Conservation (phyloP, 2,888 invertebrate species). For the Apamea sordens region DNA sequence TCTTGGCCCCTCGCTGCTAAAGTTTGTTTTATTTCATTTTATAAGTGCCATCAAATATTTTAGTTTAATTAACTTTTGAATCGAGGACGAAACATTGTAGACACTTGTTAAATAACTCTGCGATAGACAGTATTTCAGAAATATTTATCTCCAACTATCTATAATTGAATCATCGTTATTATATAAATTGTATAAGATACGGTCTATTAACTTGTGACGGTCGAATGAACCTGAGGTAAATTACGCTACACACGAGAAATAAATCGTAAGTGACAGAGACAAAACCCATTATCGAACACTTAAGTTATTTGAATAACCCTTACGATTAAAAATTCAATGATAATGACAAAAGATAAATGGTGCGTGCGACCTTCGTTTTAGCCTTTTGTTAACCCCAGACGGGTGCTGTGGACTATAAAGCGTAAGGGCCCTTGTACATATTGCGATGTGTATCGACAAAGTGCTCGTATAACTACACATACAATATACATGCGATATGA, state of each 20-base stretch:
- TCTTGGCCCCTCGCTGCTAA: conserved; percentile 42
- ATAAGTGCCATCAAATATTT: conserved; percentile 47
- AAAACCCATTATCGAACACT: conserved; percentile 38
- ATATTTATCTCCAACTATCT: conserved; percentile 42
- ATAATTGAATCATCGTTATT: conserved; percentile 52
- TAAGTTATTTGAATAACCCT: conserved; percentile 56
- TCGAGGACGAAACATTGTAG: conserved; percentile 5
- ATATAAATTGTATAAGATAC: conserved; percentile 42
- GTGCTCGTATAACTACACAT: conserved; percentile 32
- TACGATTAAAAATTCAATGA: conserved; percentile 53
- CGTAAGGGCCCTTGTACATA: conserved; percentile 49
- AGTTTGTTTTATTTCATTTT: conserved; percentile 43
- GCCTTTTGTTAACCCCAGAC: conserved; percentile 60
- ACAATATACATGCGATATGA: conserved; percentile 61
- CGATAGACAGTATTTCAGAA: conserved; percentile 30
- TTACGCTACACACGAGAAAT: conserved; percentile 20
- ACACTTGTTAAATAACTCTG: conserved; percentile 15
- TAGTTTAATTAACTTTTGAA: conserved; percentile 35
- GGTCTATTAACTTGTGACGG: conserved; percentile 43
- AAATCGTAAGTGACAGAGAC: conserved; percentile 32
- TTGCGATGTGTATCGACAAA: conserved; percentile 53
- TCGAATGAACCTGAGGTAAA: conserved; percentile 32
- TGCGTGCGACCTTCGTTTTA: conserved; percentile 54
- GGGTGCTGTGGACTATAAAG: conserved; percentile 49
- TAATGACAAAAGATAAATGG: conserved; percentile 56